Base-by-base conservation (phyloP, 1,140 invertebrate genomes). In the Nymphalis io region DNA sequence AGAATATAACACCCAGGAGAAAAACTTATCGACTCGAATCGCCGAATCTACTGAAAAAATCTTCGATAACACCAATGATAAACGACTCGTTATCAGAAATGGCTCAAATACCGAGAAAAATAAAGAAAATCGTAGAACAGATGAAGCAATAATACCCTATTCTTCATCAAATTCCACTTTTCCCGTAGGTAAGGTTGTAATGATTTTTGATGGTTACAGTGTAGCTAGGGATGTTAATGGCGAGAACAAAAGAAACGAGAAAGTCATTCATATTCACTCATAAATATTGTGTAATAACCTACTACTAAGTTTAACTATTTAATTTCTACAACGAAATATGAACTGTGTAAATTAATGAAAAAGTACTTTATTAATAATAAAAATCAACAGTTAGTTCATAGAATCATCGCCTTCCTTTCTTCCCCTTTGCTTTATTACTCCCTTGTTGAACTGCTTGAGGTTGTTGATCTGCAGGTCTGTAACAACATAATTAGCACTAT, bases 141-240 rank as follows among this genome's bases (percentile, higher is more conserved):
- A 88, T 90, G 75, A 84, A 85, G 74, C 77, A 81, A 62, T 87
- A 77, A 83, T 2, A 21, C 60, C 73, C 40, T 27, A 42, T 20
- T 23, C 18, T 46, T 33, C 20, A 15, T 23, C 68, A 15, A 70
- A 70, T 67, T 60, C 68, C 46, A 60, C 40, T 59, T 48, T 57
- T 71, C 59, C 66, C 71, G 42, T 61, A 57, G 79, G 80, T 53
- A 82, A 83, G 53, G 72, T 82, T 67, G 85, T 91, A 0, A 85
- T 84, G 46, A 91, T 91, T 58, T 85, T 84, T 76, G 89, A 90
- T 80, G 89, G 89, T 23, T 91, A 91, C 57, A 91, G 89, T 75
- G 78, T 89, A 60, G 84, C 86, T n/a, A 84, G 84, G 72, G 81
- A 90, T 79, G 86, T 84, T 39, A 88, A 90, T 79, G 87, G 85